Evolutionary conservation across 2,888 invertebrate genomes (phyloP), one percentile per base, ranked within the genome.

Genomic region (Cylindroiulus punctatus): DNA sequence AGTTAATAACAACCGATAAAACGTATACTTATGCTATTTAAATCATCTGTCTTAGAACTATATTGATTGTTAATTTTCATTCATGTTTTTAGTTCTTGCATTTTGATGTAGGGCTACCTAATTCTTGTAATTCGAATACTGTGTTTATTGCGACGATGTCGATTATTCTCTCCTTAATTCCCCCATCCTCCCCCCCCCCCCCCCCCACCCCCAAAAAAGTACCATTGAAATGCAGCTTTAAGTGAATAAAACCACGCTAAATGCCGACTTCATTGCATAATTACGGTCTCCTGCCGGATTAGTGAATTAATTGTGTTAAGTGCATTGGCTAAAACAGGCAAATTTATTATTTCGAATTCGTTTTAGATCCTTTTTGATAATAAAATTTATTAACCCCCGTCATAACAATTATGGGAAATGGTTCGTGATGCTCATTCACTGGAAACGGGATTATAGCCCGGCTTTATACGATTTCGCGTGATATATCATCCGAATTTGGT

Each of bases 351-450:
- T 65, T 65, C 65, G 65, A 65, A 65, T 65, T 26, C 65, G 65
- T 65, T 65, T 65, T 65, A 65, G 19, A 65, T 65, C 65, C 65
- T 2, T 65, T 65, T 22, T 65, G 65, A 26, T 65, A 65, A 65
- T 65, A 65, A 65, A 65, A 65, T 65, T 65, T 65, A 65, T 65
- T 65, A 65, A 65, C 65, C 65, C 65, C 65, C 26, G 26, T 65
- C 65, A 65, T 65, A 65, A 65, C 65, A 65, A 65, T 65, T 65
- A 65, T 65, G 65, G 65, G 65, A 65, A 65, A 65, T 65, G 65
- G 65, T 12, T 26, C 65, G 65, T 65, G 65, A 65, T 65, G 65
- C 65, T 65, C 65, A 65, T 65, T 65, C 26, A 12, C 65, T 5
- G 26, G 12, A 65, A 65, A n/a, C 10, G 26, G 52, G 65, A 65